Conservation (phyloP, 2,113 vertebrate species). For the Lepus timidus region DNA sequence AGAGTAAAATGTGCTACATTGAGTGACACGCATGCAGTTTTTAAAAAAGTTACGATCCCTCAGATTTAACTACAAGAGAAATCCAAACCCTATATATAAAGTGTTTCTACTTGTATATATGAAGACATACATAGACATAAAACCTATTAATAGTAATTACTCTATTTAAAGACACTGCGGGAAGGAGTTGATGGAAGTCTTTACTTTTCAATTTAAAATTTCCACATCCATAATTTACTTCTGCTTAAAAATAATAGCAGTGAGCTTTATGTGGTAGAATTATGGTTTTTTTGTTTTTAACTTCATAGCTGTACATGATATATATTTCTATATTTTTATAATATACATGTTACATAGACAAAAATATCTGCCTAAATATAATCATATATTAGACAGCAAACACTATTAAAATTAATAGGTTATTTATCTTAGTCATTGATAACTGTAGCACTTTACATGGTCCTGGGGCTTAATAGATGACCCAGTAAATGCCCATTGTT, state of each 20-base stretch:
- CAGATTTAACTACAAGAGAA: neutral
- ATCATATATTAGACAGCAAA: neutral
- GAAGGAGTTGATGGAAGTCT: neutral
- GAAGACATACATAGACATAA: neutral
- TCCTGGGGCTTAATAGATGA: neutral
- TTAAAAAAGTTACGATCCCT: neutral
- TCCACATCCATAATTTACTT: neutral
- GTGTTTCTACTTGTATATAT: neutral
- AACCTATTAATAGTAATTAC: neutral
- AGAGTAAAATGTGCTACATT: neutral
- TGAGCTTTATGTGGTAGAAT: neutral
- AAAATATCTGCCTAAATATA: neutral
- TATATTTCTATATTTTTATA: neutral
- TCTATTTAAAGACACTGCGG: neutral
- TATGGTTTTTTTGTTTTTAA: neutral
- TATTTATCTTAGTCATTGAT: neutral
- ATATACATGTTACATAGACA: neutral
- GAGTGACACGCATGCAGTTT: neutral
- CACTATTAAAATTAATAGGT: neutral
- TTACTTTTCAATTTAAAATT: neutral
- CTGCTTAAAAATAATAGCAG: neutral
- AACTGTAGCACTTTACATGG: neutral
- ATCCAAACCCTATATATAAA: neutral
- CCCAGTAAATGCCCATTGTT: neutral
- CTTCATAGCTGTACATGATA: neutral